A percentile compares a stretch with the other conserved stretches of the same genome.
Conservation (phyloP, 2,888 invertebrate species). For the Tyria jacobaeae region DNA sequence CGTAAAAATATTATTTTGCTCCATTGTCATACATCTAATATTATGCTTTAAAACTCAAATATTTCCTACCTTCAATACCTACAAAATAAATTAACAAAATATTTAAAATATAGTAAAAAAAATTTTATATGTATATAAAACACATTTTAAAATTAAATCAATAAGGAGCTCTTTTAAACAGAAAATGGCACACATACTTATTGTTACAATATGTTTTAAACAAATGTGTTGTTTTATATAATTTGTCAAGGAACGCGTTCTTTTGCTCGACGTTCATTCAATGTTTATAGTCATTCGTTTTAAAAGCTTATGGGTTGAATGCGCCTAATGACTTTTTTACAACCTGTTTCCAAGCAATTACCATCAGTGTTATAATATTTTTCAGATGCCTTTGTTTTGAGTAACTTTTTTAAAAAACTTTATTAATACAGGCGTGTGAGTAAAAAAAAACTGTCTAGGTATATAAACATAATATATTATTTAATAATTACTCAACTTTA, state of each 20-base stretch:
- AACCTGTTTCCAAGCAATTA: constrained; percentile 6
- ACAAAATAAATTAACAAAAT: neutral
- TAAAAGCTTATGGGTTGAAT: constrained; percentile 4
- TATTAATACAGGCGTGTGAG: neutral
- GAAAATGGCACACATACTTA: neutral
- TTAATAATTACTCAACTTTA: neutral
- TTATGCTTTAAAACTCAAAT: neutral
- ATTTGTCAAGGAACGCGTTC: neutral
- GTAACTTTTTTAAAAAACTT: neutral
- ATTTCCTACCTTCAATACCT: neutral
- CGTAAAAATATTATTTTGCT: no score
- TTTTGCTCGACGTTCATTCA: neutral
- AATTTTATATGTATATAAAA: neutral
- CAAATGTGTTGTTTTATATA: neutral
- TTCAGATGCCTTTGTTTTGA: neutral
- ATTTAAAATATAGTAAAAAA: neutral
- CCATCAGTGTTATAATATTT: constrained; percentile 4
- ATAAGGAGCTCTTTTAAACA: neutral
- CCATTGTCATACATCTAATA: no score
- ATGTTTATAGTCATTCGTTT: neutral
- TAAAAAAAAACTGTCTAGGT: no score
- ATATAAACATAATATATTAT: no score
- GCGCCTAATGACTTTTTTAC: no score
- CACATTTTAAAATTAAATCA: neutral
- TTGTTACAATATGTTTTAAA: neutral